Percentiles rank a stretch among this genome's conserved stretches.
Evolutionary conservation across 2,888 invertebrate genomes (phyloP).

Genomic region (Neoitamus cyanurus): DNA sequence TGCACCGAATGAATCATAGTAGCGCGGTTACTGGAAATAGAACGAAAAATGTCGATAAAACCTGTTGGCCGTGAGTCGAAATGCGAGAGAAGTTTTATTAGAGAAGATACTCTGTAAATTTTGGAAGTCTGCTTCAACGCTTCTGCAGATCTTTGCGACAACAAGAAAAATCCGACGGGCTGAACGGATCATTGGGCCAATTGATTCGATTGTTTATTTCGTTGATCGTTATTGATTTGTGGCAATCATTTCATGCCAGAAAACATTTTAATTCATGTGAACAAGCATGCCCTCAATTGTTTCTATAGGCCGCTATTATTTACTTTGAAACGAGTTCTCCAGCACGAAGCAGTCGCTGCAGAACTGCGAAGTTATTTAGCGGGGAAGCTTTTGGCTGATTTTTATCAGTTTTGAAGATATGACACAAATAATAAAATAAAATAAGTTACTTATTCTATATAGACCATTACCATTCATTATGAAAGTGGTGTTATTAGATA

Average conservation of each 20-base stretch:
- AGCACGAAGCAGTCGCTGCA: not conserved
- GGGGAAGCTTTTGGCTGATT: not conserved
- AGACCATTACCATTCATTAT: no score
- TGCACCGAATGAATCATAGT: not conserved
- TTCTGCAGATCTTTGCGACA: not conserved
- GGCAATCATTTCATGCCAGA: not conserved
- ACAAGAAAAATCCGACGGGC: not conserved
- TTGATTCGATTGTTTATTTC: not conserved
- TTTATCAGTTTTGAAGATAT: no score
- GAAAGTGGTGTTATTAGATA: no score
- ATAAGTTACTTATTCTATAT: no score
- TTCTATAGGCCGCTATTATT: not conserved
- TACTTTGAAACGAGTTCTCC: not conserved
- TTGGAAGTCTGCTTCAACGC: not conserved
- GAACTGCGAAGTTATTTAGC: not conserved
- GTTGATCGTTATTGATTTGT: not conserved
- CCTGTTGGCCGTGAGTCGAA: not conserved
- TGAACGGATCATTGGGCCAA: not conserved
- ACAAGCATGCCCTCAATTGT: not conserved
- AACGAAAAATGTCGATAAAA: conserved; percentile 5
- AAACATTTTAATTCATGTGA: not conserved
- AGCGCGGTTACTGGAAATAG: conserved; percentile 1
- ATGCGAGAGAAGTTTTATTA: not conserved
- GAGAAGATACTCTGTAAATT: not conserved
- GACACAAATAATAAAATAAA: no score